Conservation (phyloP, 2,888 invertebrate genomes). For the Trichogramma dendrolimi region DNA sequence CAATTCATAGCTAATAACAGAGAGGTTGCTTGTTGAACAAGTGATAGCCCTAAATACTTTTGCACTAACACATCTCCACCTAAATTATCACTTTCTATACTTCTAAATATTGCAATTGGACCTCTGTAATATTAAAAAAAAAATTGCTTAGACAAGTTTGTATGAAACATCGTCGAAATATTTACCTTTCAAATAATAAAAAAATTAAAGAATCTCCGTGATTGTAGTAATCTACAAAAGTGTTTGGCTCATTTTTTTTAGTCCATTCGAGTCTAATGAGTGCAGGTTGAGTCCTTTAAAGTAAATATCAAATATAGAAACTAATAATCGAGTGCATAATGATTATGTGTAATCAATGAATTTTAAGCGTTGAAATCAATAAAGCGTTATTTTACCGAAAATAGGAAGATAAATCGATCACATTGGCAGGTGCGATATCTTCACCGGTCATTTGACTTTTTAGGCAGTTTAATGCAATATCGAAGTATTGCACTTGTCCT, state of each 20-base stretch:
- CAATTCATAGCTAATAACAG: constrained; percentile 69
- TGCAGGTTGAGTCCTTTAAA: constrained; percentile 55
- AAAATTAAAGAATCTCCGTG: constrained; percentile 58
- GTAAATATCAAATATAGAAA: constrained; percentile 1
- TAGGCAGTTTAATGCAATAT: constrained; percentile 66
- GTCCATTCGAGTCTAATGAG: constrained; percentile 61
- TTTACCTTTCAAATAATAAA: constrained; percentile 58
- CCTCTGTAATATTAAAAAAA: constrained; percentile 48
- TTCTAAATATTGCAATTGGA: constrained; percentile 57
- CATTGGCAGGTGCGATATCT: constrained; percentile 60
- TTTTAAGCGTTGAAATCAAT: constrained; percentile 13
- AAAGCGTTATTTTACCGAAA: constrained; percentile 50
- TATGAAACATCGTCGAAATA: not conserved
- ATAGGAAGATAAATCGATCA: constrained; percentile 64
- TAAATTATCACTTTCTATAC: constrained; percentile 57
- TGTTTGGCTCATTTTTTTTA: constrained; percentile 53
- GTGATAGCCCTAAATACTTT: constrained; percentile 62
- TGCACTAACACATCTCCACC: constrained; percentile 61
- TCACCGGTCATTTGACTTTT: constrained; percentile 66
- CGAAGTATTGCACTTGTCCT: constrained; percentile 73
- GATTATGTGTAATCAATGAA: constrained; percentile 3
- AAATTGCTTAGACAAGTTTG: not conserved
- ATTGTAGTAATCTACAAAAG: constrained; percentile 50
- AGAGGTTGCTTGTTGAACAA: constrained; percentile 67
- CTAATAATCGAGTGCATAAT: not conserved